These are phyloP conservation scores for Lampropteryx suffumata DNA, from an alignment of 2,888 invertebrate species.

Conservation along the genomic window DNA sequence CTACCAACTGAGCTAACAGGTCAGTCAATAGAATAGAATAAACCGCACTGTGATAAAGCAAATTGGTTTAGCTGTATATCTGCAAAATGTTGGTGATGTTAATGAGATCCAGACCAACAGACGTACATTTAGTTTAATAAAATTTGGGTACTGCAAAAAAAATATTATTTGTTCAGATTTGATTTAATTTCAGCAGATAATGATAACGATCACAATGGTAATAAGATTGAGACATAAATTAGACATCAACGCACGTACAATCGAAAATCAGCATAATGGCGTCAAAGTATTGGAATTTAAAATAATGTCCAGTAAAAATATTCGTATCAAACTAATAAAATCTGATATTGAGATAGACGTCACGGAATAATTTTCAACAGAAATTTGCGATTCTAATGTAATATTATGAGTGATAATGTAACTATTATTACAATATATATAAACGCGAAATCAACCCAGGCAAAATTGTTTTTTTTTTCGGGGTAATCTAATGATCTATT, in stretches of 20 bases:
- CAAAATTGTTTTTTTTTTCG: not conserved
- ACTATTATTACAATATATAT: slow-evolving; percentile 30
- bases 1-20: too few species aligned
- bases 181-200: not conserved
- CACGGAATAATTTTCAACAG: slow-evolving; percentile 52
- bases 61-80: too few species aligned
- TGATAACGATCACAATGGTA: not conserved
- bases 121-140: too few species aligned
- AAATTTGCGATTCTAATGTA: slow-evolving; percentile 29
- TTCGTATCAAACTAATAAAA: slow-evolving; percentile 5
- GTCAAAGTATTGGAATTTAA: slow-evolving; percentile 44
- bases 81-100: too few species aligned
- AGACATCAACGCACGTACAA: slow-evolving; percentile 1
- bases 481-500: too few species aligned
- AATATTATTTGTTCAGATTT: too few species aligned
- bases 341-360: slow-evolving; percentile 36
- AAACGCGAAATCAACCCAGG: slow-evolving; percentile 33
- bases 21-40: too few species aligned
- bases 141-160: too few species aligned
- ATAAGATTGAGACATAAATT: slow-evolving; percentile 13
- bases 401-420: not conserved
- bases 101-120: too few species aligned
- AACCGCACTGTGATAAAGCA: too few species aligned
- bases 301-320: slow-evolving; percentile 26
- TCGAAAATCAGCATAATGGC: slow-evolving; percentile 34